Base-by-base conservation (phyloP, 2,888 invertebrate species). In the Hypsopygia costalis region DNA sequence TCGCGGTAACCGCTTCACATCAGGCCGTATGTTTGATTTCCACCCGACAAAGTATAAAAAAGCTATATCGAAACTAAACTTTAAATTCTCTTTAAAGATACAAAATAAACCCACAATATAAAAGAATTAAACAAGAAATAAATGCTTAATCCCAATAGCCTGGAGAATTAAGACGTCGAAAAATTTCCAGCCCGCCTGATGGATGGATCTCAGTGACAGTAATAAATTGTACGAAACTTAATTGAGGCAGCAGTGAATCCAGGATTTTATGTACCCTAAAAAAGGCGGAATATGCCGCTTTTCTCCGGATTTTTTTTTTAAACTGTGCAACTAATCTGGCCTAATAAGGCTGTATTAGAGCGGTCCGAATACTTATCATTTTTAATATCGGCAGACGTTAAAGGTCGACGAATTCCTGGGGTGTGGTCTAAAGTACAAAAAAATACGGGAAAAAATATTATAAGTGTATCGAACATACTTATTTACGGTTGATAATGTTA, bases 301-400 rank as follows among this genome's bases (percentile, higher is more conserved):
- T 4, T 16, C 16, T 4, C 16, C n/a, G n/a, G n/a, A n/a, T 6
- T 25, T 25, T 25, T n/a, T 52, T 52, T 56, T 55, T 49, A 56
- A 62, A 57, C 51, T 49, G 49, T n/a, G 38, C 16, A 32, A 51
- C 49, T 50, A 62, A 63, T 63, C 58, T 57, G 44, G 43, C 49
- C 58, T 58, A 59, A 60, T 62, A 59, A 56, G 57, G 52, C 51
- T 58, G 49, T 60, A 63, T 64, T 62, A 64, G 41, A 57, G 47
- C 42, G 46, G 46, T 40, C 41, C 46, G 57, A 60, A 66, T 64
- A 64, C 66, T 64, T 63, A 60, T 64, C 62, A 66, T 67, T 66
- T 56, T 67, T 64, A 67, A 66, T 66, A 66, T 64, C 60, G 57
- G 50, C 58, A 49, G 44, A 36, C 55, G 48, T 45, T 40, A 41